A percentile compares a stretch with the other conserved stretches of the same genome.
Conservation (phyloP, 2,888 invertebrate genomes). For the Calliopum simillimum region DNA sequence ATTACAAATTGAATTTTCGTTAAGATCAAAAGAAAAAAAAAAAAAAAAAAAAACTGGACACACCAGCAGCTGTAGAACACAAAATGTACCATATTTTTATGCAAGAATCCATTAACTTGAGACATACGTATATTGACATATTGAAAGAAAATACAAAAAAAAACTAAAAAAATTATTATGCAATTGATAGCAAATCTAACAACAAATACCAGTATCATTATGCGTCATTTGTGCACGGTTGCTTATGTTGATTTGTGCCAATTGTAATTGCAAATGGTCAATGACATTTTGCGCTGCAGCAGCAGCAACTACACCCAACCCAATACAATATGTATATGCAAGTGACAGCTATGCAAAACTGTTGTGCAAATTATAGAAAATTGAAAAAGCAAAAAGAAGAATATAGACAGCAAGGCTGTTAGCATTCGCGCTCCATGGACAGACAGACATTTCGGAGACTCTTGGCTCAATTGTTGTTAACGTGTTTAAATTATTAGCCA, state of each 20-base stretch:
- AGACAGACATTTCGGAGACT: constrained; percentile 6
- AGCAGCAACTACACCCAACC: background rate
- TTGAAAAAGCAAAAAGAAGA: too few species aligned
- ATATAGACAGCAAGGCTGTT: background rate
- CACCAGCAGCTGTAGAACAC: background rate
- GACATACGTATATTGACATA: background rate
- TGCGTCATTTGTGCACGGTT: background rate
- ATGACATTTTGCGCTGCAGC: constrained; percentile 2
- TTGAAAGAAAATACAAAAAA: too few species aligned
- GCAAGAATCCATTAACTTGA: too few species aligned
- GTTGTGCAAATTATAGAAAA: constrained; percentile 16
- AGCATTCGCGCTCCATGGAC: background rate
- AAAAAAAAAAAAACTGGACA: too few species aligned
- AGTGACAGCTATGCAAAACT: constrained; percentile 12
- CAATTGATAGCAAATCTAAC: constrained; percentile 19
- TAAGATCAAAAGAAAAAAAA: too few species aligned
- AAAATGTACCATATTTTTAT: too few species aligned
- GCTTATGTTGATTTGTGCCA: background rate
- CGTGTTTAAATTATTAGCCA: constrained; percentile 5
- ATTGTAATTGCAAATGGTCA: constrained; percentile 23
- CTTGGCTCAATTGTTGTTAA: constrained; percentile 2
- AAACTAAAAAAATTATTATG: constrained; percentile 21
- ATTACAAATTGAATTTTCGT: background rate
- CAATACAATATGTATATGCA: too few species aligned
- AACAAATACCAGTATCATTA: background rate